Evolutionary conservation across 2,888 invertebrate species (phyloP), one percentile per base, ranked within the genome.

Genomic region (Orthosia gracilis): DNA sequence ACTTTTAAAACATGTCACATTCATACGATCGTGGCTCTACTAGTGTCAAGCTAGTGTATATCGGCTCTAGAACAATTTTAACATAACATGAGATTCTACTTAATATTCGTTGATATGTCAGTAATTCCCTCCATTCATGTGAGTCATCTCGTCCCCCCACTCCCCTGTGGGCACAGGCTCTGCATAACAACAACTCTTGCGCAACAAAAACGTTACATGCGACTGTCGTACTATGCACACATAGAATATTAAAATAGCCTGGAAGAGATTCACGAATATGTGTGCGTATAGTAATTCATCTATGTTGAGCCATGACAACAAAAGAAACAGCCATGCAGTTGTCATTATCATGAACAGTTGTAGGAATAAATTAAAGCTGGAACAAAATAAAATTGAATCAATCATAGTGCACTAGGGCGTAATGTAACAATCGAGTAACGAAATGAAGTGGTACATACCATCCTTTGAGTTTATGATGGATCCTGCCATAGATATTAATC

Each of bases 71-170:
- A 70, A 70, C 21, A 49, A 66, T 45, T 76, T 54, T 65, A 67
- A 47, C 75, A 76, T 55, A 57, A 54, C 4, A 59, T 76, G 78
- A 82, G 73, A 73, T 83, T 80, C 71, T 67, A 49, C 23, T 73
- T 75, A 62, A 69, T 69, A 75, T 78, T 71, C 76, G 47, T 70
- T 78, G 80, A 79, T 81, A 73, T 73, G 69, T 86, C 85, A 94
- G 84, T 95, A 95, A 85, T 94, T 94, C 2, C 97, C 97, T 21
- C 98, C 97, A 89, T 98, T 98, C 97, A 98, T 98, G 80, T 98
- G 98, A 69, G 98, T 98, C 98, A 98, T 97, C 94, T 98, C 98
- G 89, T 98, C 98, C 0, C 98, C 98, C 98, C 98, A 98, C 89
- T 98, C 98, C n/a, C 97, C 97, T 0, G 97, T 97, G 4, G 98